Conservation (phyloP, 1,140 invertebrate genomes). For the Neodiprion fabricii region DNA sequence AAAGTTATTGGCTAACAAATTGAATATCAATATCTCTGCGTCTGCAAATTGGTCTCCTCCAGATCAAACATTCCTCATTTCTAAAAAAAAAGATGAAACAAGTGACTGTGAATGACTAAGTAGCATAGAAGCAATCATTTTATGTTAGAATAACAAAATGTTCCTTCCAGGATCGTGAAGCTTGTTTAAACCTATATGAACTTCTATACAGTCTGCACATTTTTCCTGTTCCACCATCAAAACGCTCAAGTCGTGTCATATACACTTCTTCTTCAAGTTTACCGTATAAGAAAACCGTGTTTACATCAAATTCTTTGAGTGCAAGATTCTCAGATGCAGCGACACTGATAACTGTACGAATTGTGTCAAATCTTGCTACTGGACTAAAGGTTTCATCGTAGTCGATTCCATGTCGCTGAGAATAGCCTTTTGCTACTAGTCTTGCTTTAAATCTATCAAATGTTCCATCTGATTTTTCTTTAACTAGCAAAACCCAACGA, state of each 20-base stretch:
- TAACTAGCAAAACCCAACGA: conserved; percentile 24
- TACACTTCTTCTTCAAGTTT: conserved; percentile 44
- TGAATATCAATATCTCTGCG: background rate
- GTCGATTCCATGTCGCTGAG: conserved; percentile 34
- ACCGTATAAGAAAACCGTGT: conserved; percentile 44
- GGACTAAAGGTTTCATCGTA: conserved; percentile 45
- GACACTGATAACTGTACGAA: conserved; percentile 38
- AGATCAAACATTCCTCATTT: background rate
- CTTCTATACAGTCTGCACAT: conserved; percentile 42
- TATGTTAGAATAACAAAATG: conserved; percentile 18
- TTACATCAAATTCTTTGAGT: conserved; percentile 38
- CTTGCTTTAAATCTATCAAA: conserved; percentile 31
- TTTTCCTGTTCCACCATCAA: conserved; percentile 25
- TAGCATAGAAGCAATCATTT: background rate
- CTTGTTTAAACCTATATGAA: conserved; percentile 51
- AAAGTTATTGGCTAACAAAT: background rate
- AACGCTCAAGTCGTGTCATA: conserved; percentile 43
- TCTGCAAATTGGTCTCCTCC: background rate
- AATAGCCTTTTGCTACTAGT: conserved; percentile 35
- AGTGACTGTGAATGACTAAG: background rate
- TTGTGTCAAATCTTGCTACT: conserved; percentile 41
- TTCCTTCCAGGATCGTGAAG: conserved; percentile 47
- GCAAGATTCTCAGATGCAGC: conserved; percentile 25
- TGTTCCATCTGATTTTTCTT: conserved; percentile 11
- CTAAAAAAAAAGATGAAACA: background rate